Percentiles rank a stretch among this genome's conserved stretches.
phyloP scores from a whole-genome alignment of 1,140 invertebrate genomes.

The Philopotamus ludificatus region DNA sequence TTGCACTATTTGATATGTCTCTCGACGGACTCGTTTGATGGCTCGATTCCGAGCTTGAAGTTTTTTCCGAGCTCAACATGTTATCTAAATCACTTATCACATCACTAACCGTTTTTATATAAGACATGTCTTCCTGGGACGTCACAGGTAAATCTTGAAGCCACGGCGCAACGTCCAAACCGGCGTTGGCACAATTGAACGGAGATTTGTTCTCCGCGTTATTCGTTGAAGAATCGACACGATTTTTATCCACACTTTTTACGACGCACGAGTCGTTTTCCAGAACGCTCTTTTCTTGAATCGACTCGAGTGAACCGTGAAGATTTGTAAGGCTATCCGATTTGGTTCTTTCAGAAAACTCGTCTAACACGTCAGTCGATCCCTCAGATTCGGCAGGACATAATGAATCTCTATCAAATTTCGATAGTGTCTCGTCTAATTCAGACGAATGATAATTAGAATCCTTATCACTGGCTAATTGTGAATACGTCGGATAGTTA shows the following conservation, averaged over 20 bases:
- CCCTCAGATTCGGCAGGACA: constrained; percentile 19
- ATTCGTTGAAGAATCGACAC: neutral
- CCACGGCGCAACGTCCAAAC: constrained; percentile 57
- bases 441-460: constrained; percentile 42
- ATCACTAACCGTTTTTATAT: constrained; percentile 62
- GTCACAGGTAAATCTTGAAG: constrained; percentile 58
- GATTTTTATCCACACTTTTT: neutral
- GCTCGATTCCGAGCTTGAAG: constrained; percentile 60
- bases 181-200: constrained; percentile 34
- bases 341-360: constrained; percentile 50
- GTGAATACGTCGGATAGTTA: constrained; percentile 40
- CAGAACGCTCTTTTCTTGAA: constrained; percentile 50
- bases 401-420: constrained; percentile 40
- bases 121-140: constrained; percentile 57
- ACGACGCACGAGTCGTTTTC: neutral
- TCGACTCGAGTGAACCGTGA: constrained; percentile 61
- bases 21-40: constrained; percentile 55
- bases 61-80: constrained; percentile 62
- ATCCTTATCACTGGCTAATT: constrained; percentile 45
- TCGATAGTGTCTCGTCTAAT: constrained; percentile 43
- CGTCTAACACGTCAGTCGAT: constrained; percentile 48
- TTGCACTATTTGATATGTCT: constrained; percentile 26
- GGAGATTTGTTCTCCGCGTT: neutral
- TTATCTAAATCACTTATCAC: constrained; percentile 67
- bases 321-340: constrained; percentile 60